phyloP scores from a whole-genome alignment of 1,140 invertebrate species.

The Euura saliciscinereae region DNA sequence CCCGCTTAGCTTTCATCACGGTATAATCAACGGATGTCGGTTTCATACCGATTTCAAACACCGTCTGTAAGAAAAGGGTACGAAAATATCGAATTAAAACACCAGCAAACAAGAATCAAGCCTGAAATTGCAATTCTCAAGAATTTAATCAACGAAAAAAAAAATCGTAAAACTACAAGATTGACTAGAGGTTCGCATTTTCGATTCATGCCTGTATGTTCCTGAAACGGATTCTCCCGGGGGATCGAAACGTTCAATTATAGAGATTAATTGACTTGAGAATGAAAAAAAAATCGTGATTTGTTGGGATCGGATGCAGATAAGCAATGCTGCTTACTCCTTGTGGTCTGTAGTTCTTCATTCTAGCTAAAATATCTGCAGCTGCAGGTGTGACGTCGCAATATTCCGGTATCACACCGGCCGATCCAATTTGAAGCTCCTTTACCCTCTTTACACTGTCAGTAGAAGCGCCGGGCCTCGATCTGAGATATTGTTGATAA shows the following conservation, averaged over 20 bases:
- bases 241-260: conserved; percentile 12
- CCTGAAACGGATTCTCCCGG: not conserved
- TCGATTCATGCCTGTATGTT: conserved; percentile 8
- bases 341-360: conserved; percentile 84
- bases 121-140: no score
- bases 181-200: not conserved
- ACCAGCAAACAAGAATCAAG: conserved; percentile 22
- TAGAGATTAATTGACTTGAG: conserved; percentile 16
- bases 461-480: conserved; percentile 82
- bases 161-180: no score
- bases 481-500: conserved; percentile 88
- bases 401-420: conserved; percentile 59
- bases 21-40: conserved; percentile 75
- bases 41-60: conserved; percentile 90
- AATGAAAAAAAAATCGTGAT: conserved; percentile 13
- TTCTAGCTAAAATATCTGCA: conserved; percentile 70
- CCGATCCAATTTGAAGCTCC: conserved; percentile 59
- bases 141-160: no score
- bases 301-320: not conserved
- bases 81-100: not conserved
- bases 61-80: conserved; percentile 73
- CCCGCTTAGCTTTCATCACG: conserved; percentile 75
- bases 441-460: conserved; percentile 91
- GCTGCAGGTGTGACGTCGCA: conserved; percentile 38
- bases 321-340: conserved; percentile 67